Base-by-base conservation (phyloP, 1,140 invertebrate species). In the Pogonognathellus flavescens region DNA sequence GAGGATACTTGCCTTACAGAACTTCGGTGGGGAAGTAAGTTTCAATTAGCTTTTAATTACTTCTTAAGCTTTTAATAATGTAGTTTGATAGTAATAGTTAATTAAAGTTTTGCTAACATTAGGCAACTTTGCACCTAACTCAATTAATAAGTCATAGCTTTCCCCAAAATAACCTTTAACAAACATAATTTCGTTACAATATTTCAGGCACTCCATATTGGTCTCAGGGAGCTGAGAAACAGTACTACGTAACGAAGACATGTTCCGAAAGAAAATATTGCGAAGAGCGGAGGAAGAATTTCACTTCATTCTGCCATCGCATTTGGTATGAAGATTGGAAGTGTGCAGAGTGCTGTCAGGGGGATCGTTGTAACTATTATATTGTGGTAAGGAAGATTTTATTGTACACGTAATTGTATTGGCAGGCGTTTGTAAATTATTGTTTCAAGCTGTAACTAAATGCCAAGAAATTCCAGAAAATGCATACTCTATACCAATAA, bases 251-350 rank as follows among this genome's bases (percentile, higher is more conserved):
- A 31, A 97, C 96, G 0, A 99, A 99, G 91, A 92, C 93, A 50
- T 99, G 98, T 93, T 94, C 96, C 16, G 95, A 94, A 13, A 94
- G 94, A 90, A 93, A 93, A 8, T 92, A 94, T 84, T 99, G 98
- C 91, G 93, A 95, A 83, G 91, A 91, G 85, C 93, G 93, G 84
- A 92, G 95, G 88, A 92, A 92, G 81, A 91, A 92, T 22, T 94
- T 94, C 87, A 96, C 96, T 93, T 91, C 92, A 14, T 92, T 93
- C 86, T 99, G 98, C 90, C 97, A 97, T 20, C 94, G 98, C 89
- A 97, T 99, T 89, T 99, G 97, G 97, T 99, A 98, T 89, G 94
- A 97, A 90, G 98, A 99, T 92, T 99, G 98, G 98, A 94, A 95
- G 86, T 99, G 98, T 92, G 95, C 95, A 0, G 97, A 99, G 91